phyloP scores from a whole-genome alignment of 2,797 vertebrate species.

The Peromyscus attwateri region DNA sequence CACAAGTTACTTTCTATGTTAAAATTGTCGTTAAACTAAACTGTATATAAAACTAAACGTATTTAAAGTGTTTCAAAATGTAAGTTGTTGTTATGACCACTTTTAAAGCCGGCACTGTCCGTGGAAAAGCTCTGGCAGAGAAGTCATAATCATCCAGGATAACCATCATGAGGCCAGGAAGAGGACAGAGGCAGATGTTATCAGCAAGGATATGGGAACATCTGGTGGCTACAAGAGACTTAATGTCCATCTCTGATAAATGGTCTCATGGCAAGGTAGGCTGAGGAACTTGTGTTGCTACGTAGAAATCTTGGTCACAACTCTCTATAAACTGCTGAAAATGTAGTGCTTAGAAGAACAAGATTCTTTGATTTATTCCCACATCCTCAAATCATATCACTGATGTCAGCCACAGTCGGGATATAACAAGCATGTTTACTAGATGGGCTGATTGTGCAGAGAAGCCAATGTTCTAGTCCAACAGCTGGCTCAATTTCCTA shows the following conservation, averaged over 20 bases:
- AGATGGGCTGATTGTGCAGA: not conserved
- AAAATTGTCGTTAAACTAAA: not conserved
- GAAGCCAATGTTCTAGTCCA: not conserved
- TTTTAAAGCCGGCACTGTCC: not conserved
- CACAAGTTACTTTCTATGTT: not conserved
- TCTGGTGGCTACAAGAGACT: slow-evolving; percentile 22
- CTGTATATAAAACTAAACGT: not conserved
- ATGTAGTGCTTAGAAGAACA: not conserved
- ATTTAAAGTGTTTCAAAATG: not conserved
- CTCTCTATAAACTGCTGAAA: slow-evolving; percentile 45
- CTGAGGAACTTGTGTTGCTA: not conserved
- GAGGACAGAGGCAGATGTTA: not conserved
- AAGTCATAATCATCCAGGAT: slow-evolving; percentile 19
- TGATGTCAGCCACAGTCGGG: not conserved
- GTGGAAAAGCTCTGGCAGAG: not conserved
- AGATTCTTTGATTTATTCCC: slow-evolving; percentile 54
- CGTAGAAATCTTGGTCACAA: slow-evolving; percentile 62
- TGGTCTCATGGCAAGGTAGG: slow-evolving; percentile 13
- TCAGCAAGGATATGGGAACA: not conserved
- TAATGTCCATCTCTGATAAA: slow-evolving; percentile 39
- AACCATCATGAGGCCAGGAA: not conserved
- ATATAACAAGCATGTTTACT: slow-evolving; percentile 23
- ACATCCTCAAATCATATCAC: not conserved
- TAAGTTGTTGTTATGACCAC: not conserved
- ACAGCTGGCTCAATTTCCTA: not conserved